Evolutionary conservation across 2,888 invertebrate species (phyloP), one percentile per base, ranked within the genome.

Genomic region (Drosophila robusta): DNA sequence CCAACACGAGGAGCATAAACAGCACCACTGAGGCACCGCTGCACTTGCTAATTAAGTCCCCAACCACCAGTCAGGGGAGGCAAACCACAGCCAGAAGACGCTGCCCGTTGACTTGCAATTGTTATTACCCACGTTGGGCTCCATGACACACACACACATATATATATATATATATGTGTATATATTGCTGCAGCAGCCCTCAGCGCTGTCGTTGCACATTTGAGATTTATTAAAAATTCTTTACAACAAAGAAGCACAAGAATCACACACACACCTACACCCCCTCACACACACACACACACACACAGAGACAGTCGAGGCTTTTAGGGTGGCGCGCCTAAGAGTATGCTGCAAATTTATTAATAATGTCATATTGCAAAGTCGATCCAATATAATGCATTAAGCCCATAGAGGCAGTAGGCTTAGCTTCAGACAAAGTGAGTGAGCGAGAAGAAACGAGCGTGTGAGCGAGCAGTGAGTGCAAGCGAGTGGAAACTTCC

Each of bases 181-280:
- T n/a, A 12, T 44, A n/a, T 61, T 29, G 24, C 41, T 55, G 47
- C 56, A 56, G 69, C 70, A 51, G 54, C 68, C 71, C 51, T 57
- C 44, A 51, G 62, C 56, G 69, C 70, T 74, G 67, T 75, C 70
- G 70, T 73, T 88, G 90, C 88, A 86, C 91, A 90, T 90, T 91
- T 89, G 91, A 91, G 91, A 91, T 90, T 91, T 91, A 90, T 90
- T 90, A 90, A 91, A 90, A 90, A 90, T 91, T 91, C 90, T 90
- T 90, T 89, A 84, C 87, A 78, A 70, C 57, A 79, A 73, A 58
- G 64, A 76, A 75, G 76, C 60, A 71, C 41, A 75, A 63, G 38
- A 51, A 68, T 56, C 26, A 64, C 52, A 64, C 50, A 34, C 56
- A 57, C 49, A 22, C 44, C 3, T 22, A 26, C 64, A 36, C 50